phyloP scores from a whole-genome alignment of 2,113 vertebrate genomes.

The Sciurus niger region DNA sequence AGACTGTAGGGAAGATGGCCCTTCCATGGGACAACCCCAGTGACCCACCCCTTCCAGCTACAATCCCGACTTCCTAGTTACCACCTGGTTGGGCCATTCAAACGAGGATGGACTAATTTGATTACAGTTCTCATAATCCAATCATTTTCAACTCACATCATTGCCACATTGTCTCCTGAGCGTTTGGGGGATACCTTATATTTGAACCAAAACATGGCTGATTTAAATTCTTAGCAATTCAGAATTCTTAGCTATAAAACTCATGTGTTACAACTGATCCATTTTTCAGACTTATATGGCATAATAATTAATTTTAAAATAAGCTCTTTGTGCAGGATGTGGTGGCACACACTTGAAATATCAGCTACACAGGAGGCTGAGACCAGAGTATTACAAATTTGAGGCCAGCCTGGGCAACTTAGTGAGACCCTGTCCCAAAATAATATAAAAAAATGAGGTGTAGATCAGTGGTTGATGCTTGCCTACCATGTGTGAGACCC shows the following conservation, averaged over 20 bases:
- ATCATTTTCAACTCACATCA: too few species aligned
- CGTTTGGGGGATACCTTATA: too few species aligned
- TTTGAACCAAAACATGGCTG: too few species aligned
- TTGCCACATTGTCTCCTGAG: too few species aligned
- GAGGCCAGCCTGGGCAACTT: background rate
- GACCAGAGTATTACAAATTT: background rate
- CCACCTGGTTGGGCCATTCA: too few species aligned
- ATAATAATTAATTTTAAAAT: background rate
- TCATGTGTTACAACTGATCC: background rate
- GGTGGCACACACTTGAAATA: background rate
- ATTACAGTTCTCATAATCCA: too few species aligned
- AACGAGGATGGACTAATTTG: too few species aligned
- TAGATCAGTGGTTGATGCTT: background rate
- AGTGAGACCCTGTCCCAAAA: background rate
- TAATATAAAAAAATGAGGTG: background rate
- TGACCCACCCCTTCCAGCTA: too few species aligned
- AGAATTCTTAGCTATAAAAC: constrained; percentile 22
- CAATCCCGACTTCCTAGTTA: too few species aligned
- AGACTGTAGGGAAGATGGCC: too few species aligned
- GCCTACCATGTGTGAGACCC: background rate
- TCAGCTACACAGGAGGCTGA: background rate
- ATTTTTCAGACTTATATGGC: background rate
- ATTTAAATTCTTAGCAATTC: background rate
- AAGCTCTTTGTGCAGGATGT: background rate
- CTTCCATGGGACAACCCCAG: too few species aligned